Conservation (phyloP, 2,113 vertebrate species). For the Oxyura jamaicensis region DNA sequence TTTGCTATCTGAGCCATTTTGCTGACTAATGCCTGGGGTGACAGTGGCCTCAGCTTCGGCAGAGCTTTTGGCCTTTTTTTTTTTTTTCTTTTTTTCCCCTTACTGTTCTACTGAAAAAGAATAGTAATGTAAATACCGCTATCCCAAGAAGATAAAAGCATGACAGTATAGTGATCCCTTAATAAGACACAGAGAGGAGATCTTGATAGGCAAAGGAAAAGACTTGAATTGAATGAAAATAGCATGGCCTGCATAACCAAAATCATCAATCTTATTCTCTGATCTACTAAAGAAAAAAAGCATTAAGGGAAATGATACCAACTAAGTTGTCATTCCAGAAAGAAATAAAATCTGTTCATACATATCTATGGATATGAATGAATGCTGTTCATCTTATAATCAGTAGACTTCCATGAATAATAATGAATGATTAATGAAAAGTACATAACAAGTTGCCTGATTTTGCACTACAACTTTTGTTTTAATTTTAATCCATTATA, state of each 20-base stretch:
- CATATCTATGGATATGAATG: not conserved
- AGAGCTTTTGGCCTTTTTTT: not conserved
- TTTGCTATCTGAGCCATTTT: not conserved
- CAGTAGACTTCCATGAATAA: not conserved
- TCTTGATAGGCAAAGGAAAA: not conserved
- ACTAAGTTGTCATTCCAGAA: not conserved
- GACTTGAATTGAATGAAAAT: not conserved
- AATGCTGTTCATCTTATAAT: not conserved
- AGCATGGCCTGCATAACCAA: not conserved
- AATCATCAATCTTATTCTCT: not conserved
- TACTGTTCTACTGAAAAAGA: not conserved
- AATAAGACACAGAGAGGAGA: not conserved
- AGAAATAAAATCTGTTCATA: not conserved
- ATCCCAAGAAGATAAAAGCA: constrained; percentile 14
- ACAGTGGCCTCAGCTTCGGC: not conserved
- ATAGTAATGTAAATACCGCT: not conserved
- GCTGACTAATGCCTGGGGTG: not conserved
- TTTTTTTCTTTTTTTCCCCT: not conserved
- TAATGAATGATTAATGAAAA: not conserved
- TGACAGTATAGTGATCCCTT: not conserved
- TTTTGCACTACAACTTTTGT: not conserved
- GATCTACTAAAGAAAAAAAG: not conserved
- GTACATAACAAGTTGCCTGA: not conserved
- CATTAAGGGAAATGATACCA: not conserved
- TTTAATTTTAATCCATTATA: constrained; percentile 16